Percentiles rank a stretch among this genome's conserved stretches.
These are phyloP conservation scores for Sebastes vulpes DNA, from an alignment of 2,797 vertebrate species.

Conservation along the genomic window DNA sequence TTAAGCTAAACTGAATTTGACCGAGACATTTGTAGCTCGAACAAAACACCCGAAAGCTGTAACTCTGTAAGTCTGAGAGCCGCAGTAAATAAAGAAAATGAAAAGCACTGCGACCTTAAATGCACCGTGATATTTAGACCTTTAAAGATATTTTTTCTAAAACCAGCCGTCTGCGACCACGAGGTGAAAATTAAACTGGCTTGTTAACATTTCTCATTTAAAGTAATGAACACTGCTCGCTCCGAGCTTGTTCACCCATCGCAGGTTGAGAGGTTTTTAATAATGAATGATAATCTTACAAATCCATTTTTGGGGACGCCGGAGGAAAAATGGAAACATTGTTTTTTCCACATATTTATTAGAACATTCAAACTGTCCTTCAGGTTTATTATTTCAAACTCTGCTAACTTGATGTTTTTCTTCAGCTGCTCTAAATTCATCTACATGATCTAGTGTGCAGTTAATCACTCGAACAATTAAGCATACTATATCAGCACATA, in stretches of 20 bases:
- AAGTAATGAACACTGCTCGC: not conserved
- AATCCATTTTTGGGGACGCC: not conserved
- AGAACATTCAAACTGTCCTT: not conserved
- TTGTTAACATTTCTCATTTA: slow-evolving; percentile 26
- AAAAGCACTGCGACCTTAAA: not conserved
- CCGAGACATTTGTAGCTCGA: not conserved
- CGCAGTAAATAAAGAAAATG: not conserved
- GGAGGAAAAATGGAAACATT: not conserved
- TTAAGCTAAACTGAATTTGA: slow-evolving; percentile 1
- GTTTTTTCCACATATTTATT: not conserved
- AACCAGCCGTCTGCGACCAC: not conserved
- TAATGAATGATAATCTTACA: slow-evolving; percentile 2
- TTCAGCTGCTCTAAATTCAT: not conserved
- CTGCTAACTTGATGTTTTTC: not conserved
- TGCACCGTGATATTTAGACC: not conserved
- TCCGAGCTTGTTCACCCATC: not conserved
- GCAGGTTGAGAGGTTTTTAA: slow-evolving; percentile 4
- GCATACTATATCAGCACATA: not conserved
- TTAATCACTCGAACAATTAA: not conserved
- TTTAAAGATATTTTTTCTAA: not conserved
- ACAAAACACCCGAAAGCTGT: not conserved
- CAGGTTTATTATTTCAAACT: not conserved
- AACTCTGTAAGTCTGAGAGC: not conserved
- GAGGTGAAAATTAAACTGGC: slow-evolving; percentile 17
- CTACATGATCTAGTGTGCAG: not conserved